Base-by-base conservation (phyloP, 1,140 invertebrate species). In the Adelges cooleyi region DNA sequence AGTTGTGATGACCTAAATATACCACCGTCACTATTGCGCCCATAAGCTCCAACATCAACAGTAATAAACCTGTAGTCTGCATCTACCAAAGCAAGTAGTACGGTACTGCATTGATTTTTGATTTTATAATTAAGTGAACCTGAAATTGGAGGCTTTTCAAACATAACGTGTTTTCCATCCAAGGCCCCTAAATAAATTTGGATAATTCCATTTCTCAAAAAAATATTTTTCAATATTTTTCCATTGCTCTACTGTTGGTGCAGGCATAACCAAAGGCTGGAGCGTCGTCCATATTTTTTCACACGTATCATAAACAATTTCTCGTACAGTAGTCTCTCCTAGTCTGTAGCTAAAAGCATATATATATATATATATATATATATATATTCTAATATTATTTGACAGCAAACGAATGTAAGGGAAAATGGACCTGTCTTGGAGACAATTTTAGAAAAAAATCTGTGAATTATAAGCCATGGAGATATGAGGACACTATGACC, bases 81-180 rank as follows among this genome's bases (percentile, higher is more conserved):
- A 46, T 65, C 56, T 20, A 33, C 20, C n/a, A 65, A 11, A 4
- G 56, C 56, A 18, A 46, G 68, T 18, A 80, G 68, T 36, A 80
- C 75, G 33, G 78, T 72, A 23, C 73, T 77, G 70, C 74, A 78
- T 69, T 67, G 72, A 1, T 70, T 49, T 68, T 79, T 79, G 52
- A 78, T 77, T 68, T 79, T 78, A 52, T 69, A 76, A 69, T 69
- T 78, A 10, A 70, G 36, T 9, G 72, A 69, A 38, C 76, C 75
- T 49, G 68, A 70, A 29, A 71, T 72, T 33, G 40, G 8, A 74
- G 80, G 66, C 44, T 53, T 48, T 49, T 67, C 27, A 46, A 72
- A 50, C 4, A 44, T n/a, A 1, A 72, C 49, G 66, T 71, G 70
- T 49, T 72, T 73, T 11, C 72, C 71, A 68, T 75, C 73, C 10